Conservation (phyloP, 2,888 invertebrate genomes). For the Girardia tigrina region DNA sequence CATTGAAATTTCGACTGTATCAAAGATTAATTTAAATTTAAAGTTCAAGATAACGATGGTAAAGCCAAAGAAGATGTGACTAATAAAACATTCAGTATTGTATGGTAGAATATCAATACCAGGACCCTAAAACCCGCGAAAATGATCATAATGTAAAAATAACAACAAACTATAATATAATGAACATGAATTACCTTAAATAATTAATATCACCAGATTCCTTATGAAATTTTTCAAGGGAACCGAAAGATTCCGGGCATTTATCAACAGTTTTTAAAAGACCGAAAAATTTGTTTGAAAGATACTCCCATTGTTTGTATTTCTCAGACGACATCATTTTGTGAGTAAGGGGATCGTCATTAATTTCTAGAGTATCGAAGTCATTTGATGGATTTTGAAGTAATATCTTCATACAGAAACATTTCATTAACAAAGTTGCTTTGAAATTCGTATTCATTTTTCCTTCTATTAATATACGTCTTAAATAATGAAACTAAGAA, state of each 20-base stretch:
- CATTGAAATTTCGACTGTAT: too few species aligned
- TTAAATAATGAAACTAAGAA: too few species aligned
- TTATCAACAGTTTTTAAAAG: background rate
- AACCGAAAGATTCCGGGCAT: background rate
- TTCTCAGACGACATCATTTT: too few species aligned
- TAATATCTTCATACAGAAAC: background rate
- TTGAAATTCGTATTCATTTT: constrained; percentile 17
- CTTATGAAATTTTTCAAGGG: background rate
- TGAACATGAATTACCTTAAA: constrained; percentile 12
- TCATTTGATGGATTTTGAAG: background rate
- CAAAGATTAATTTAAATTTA: too few species aligned
- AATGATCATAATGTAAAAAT: too few species aligned
- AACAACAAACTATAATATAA: too few species aligned
- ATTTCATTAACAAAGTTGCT: background rate
- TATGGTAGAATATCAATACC: too few species aligned
- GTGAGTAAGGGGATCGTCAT: background rate
- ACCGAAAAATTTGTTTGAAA: background rate
- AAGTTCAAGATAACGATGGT: too few species aligned
- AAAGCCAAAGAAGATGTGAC: too few species aligned
- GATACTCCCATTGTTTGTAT: constrained; percentile 2
- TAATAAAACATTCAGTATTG: too few species aligned
- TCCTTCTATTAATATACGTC: too few species aligned
- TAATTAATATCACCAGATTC: background rate
- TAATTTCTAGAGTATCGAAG: background rate
- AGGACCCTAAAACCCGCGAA: too few species aligned